phyloP scores from a whole-genome alignment of 2,113 vertebrate species.

The Cichladusa arquata region DNA sequence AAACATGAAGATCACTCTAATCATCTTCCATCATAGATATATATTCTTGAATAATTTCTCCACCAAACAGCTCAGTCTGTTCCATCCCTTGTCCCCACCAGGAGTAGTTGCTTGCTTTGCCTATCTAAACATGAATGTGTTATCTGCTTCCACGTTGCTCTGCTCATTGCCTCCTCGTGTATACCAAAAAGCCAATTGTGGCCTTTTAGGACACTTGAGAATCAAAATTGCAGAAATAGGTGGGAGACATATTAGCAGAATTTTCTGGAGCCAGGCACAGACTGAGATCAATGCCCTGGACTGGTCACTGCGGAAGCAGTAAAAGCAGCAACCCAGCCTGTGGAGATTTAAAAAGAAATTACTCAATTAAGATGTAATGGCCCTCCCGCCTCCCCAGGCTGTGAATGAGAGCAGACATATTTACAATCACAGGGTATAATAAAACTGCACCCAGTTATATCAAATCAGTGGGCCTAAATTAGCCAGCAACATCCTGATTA shows the following conservation, averaged over 20 bases:
- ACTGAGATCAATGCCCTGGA: background rate
- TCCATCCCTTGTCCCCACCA: accelerated
- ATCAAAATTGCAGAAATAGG: background rate
- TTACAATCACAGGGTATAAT: constrained; percentile 45
- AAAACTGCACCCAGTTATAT: constrained; percentile 62
- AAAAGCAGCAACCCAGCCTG: constrained; percentile 25
- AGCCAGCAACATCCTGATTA: constrained; percentile 40
- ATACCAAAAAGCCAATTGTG: background rate
- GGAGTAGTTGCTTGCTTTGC: accelerated
- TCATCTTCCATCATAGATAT: background rate
- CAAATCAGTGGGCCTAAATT: constrained; percentile 51
- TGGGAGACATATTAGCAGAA: background rate
- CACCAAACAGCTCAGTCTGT: background rate
- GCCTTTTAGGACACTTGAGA: background rate
- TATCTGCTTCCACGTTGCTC: background rate
- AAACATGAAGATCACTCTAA: background rate
- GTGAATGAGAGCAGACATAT: constrained; percentile 63
- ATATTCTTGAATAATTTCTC: background rate
- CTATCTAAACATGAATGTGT: background rate
- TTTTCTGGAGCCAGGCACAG: constrained; percentile 17
- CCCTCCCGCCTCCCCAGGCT: constrained; percentile 41
- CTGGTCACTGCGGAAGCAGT: background rate
- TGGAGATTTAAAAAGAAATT: constrained; percentile 65
- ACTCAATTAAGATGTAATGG: constrained; percentile 63
- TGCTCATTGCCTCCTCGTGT: background rate